Conservation (phyloP, 2,888 invertebrate genomes). For the Sinodicranocentrus sp. region DNA sequence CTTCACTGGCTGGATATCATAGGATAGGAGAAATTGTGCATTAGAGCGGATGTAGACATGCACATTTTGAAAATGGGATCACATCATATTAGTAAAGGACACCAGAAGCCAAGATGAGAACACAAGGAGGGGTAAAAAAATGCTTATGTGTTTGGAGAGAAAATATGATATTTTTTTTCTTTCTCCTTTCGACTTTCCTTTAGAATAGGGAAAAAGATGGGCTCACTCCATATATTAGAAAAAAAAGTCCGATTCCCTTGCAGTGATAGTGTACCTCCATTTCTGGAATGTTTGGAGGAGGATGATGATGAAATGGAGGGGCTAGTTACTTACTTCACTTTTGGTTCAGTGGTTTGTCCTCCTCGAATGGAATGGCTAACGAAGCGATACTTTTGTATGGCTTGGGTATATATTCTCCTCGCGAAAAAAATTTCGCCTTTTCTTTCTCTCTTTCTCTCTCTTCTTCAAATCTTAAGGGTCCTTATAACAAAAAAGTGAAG, state of each 20-base stretch:
- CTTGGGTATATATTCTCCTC: background rate
- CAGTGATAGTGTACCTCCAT: no score
- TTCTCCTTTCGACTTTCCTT: background rate
- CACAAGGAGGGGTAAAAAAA: background rate
- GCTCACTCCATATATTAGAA: conserved; percentile 4
- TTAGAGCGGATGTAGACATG: conserved; percentile 41
- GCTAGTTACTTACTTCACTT: conserved; percentile 17
- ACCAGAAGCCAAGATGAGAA: background rate
- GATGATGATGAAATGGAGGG: conserved; percentile 22
- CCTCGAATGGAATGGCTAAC: conserved; percentile 12
- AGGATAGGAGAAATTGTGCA: conserved; percentile 35
- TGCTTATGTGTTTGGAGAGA: background rate
- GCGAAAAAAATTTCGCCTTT: background rate
- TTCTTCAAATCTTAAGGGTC: background rate
- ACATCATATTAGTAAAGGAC: conserved; percentile 33
- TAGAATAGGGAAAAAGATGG: background rate
- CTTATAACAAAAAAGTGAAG: conserved; percentile 10
- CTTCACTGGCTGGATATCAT: conserved; percentile 12
- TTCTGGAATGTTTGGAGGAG: background rate
- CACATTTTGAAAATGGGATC: conserved; percentile 54
- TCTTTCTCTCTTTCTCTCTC: conserved; percentile 6
- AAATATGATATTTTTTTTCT: background rate
- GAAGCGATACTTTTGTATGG: conserved; percentile 6
- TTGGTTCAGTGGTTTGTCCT: conserved; percentile 20
- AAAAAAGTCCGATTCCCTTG: background rate